Evolutionary conservation across 2,888 invertebrate genomes (phyloP).

Genomic region (Endomychus coccineus): DNA sequence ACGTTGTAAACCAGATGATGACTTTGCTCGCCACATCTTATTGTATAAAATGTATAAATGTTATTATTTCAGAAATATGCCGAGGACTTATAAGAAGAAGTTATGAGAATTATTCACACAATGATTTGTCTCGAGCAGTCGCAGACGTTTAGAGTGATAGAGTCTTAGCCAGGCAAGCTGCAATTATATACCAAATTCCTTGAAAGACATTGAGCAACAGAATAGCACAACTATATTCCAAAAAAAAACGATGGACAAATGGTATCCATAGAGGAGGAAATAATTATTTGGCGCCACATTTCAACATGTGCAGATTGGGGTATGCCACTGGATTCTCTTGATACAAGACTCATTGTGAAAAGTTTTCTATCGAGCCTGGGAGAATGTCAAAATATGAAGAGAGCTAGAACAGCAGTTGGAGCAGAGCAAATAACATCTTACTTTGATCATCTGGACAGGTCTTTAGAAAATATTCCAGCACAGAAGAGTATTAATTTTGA

Average conservation of each 20-base stretch:
- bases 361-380: slow-evolving; percentile 5
- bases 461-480: slow-evolving; percentile 8
- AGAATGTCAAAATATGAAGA: slow-evolving; percentile 5
- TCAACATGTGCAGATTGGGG: slow-evolving; percentile 10
- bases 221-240: slow-evolving; percentile 4
- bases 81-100: no score
- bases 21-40: no score
- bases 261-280: slow-evolving; percentile 6
- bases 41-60: no score
- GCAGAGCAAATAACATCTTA: slow-evolving; percentile 8
- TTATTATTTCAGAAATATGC: no score
- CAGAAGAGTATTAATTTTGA: slow-evolving; percentile 7
- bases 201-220: slow-evolving; percentile 7
- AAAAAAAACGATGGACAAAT: slow-evolving; percentile 6
- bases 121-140: no score
- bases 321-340: slow-evolving; percentile 8
- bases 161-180: slow-evolving; percentile 5
- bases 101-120: no score
- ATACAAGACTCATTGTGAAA: slow-evolving; percentile 9
- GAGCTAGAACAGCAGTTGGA: slow-evolving; percentile 3
- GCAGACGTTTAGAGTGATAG: no score
- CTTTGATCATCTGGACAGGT: slow-evolving; percentile 8
- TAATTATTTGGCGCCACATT: slow-evolving; percentile 5
- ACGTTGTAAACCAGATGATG: no score
- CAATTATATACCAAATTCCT: slow-evolving; percentile 6